These are phyloP conservation scores for Brachionus asplanchnoidis DNA, from an alignment of 1,140 invertebrate genomes.

Conservation along the genomic window DNA sequence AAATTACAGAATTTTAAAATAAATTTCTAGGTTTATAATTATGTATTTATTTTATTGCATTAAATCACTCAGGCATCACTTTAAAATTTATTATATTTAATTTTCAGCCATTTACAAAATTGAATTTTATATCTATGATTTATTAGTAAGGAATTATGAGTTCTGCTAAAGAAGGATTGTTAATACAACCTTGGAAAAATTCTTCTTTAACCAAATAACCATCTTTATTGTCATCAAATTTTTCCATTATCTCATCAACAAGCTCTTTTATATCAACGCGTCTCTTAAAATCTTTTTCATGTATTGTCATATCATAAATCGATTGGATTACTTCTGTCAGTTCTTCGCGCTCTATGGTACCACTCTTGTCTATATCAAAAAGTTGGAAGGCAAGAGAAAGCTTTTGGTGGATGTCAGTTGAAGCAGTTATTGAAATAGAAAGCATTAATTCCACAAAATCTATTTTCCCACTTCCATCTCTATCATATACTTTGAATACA, in stretches of 20 bases:
- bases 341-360: background rate
- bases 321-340: background rate
- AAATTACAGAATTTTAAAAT: no score
- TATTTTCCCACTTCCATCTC: constrained; percentile 28
- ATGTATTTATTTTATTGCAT: no score
- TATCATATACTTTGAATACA: constrained; percentile 35
- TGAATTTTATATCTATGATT: background rate
- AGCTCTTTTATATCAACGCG: background rate
- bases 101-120: background rate
- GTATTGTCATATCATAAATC: background rate
- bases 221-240: constrained; percentile 10
- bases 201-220: background rate
- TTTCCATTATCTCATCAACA: background rate
- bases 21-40: no score
- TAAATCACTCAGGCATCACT: background rate
- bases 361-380: constrained; percentile 29
- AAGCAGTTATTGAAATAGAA: constrained; percentile 1
- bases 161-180: background rate
- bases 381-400: constrained; percentile 18
- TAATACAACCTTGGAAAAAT: constrained; percentile 29
- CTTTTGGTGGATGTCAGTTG: background rate
- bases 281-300: constrained; percentile 14
- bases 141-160: background rate
- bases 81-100: background rate
- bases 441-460: constrained; percentile 33